phyloP scores from a whole-genome alignment of 2,113 vertebrate genomes.

The Alligator mississippiensis region DNA sequence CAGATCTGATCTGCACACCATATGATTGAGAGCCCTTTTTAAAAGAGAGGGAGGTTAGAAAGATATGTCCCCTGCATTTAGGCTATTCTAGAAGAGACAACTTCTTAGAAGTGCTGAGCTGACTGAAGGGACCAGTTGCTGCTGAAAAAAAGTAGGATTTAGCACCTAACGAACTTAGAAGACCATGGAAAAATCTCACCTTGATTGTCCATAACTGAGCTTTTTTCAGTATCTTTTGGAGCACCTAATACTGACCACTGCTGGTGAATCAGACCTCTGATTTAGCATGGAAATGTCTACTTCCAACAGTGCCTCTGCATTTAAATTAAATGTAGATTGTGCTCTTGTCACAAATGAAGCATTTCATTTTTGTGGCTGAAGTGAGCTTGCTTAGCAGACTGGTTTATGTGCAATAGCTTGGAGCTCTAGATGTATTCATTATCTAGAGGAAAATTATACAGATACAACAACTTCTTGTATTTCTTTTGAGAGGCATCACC shows the following conservation, averaged over 20 bases:
- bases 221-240: fast-evolving
- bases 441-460: not conserved
- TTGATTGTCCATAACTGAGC: not conserved
- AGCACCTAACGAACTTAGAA: not conserved
- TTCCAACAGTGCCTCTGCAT: fast-evolving
- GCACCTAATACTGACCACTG: fast-evolving
- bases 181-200: not conserved
- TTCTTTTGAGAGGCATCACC: not conserved
- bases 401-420: fast-evolving
- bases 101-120: not conserved
- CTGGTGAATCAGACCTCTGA: fast-evolving
- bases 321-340: fast-evolving
- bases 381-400: fast-evolving
- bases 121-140: not conserved
- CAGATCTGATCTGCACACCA: not conserved
- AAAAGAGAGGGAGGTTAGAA: not conserved
- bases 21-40: not conserved
- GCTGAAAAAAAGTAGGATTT: not conserved
- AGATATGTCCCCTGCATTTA: not conserved
- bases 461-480: fast-evolving
- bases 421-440: not conserved
- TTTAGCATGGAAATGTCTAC: not conserved
- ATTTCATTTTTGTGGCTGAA: fast-evolving
- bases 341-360: not conserved
- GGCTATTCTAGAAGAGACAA: not conserved